Evolutionary conservation across 2,113 vertebrate genomes (phyloP).

Genomic region (Actinemys pallida): DNA sequence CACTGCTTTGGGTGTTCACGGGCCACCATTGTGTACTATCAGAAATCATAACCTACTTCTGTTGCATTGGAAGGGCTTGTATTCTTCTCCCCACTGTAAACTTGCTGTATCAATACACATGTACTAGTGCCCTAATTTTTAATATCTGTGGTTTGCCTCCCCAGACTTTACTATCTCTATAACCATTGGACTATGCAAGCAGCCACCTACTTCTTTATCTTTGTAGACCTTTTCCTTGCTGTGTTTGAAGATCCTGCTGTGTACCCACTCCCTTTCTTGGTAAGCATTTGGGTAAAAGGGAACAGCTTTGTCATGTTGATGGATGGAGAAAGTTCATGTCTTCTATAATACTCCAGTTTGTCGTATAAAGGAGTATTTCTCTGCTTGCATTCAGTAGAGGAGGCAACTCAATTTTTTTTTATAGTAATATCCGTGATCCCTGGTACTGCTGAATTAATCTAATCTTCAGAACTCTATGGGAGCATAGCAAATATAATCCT

Average conservation of each 20-base stretch:
- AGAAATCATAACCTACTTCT: background rate
- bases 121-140: background rate
- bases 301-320: background rate
- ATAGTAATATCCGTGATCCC: background rate
- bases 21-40: background rate
- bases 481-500: background rate
- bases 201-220: slow-evolving; percentile 88
- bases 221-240: slow-evolving; percentile 87
- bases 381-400: background rate
- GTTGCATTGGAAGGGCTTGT: background rate
- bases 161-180: slow-evolving; percentile 90
- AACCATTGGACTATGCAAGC: slow-evolving; percentile 87
- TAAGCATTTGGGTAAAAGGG: slow-evolving; percentile 62
- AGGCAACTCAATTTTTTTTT: background rate
- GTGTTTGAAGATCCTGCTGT: slow-evolving; percentile 91
- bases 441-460: background rate
- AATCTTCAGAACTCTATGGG: background rate
- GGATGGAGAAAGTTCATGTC: background rate
- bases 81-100: rapidly evolving
- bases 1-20: background rate
- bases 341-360: background rate
- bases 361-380: background rate
- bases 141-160: background rate
- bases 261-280: slow-evolving; percentile 85
- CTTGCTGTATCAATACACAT: background rate